A percentile compares a stretch with the other conserved stretches of the same genome.
Evolutionary conservation across 2,113 vertebrate genomes (phyloP).

Genomic region (Chamaea fasciata): DNA sequence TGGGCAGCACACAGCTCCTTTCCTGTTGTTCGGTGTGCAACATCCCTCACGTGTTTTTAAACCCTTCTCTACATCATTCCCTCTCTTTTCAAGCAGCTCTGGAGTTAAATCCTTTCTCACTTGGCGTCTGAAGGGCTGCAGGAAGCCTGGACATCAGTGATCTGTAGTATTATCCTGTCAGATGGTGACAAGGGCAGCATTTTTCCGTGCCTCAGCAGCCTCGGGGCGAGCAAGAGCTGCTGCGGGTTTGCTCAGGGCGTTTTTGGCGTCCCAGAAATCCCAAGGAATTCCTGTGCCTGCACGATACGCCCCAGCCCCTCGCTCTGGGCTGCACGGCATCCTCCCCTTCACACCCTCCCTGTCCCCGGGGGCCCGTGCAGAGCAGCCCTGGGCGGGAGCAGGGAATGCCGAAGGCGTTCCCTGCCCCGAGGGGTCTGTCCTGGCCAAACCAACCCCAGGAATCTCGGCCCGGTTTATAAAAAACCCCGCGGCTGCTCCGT

Average conservation of each 20-base stretch:
- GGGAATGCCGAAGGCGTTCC: background rate
- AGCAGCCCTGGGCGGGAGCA: background rate
- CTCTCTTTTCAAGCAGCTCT: background rate
- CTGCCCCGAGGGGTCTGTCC: background rate
- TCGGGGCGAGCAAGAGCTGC: background rate
- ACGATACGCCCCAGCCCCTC: background rate
- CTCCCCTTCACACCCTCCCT: background rate
- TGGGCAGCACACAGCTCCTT: background rate
- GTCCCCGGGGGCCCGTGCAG: background rate
- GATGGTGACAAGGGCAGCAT: background rate
- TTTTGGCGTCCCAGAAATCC: background rate
- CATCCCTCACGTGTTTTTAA: background rate
- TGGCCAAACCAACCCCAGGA: background rate
- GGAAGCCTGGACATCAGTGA: background rate
- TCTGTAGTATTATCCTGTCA: background rate
- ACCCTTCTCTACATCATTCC: background rate
- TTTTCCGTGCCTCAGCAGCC: background rate
- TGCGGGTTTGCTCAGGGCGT: background rate
- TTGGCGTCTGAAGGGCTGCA: background rate
- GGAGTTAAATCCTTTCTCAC: background rate
- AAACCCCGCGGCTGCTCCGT: background rate
- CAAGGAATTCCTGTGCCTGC: background rate
- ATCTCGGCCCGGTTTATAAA: background rate
- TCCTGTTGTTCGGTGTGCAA: background rate
- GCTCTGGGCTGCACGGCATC: background rate